Evolutionary conservation across 2,888 invertebrate species (phyloP), one percentile per base, ranked within the genome.

Genomic region (Macropis europaea): DNA sequence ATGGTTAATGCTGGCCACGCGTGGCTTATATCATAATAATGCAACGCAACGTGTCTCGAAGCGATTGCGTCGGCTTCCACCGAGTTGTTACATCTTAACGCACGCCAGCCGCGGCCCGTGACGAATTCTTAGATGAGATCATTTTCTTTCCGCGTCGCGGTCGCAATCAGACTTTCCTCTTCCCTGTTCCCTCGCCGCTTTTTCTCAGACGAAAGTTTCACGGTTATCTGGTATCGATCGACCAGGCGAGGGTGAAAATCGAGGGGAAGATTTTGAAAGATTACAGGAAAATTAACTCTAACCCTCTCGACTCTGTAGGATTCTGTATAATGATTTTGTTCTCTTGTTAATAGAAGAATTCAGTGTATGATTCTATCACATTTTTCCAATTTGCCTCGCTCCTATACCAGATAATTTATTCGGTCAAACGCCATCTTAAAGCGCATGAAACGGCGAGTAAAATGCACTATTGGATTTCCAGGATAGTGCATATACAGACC

Each of bases 1-100:
- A 68, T 68, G 74, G 70, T 76, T 73, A 70, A 77, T 80, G 74
- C 71, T 56, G 61, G 56, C 80, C 73, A 76, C 79, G 77, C 72
- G 81, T 72, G 71, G 68, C 78, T 84, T 84, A 83, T 84, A 84
- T 85, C 83, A 79, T 85, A 82, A 84, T 82, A 81, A 82, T 59
- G 69, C 75, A 76, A 78, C 54, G 66, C 62, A 78, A 78, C 77
- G 19, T 74, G 67, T 59, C 71, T 63, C 52, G 59, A 59, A 67
- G 70, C 59, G 48, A 52, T 60, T 54, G 64, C 71, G 38, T 40
- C n/a, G n/a, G 72, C 54, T 48, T 64, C 61, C 61, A 42, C n/a
- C 63, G 40, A 22, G 45, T 57, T 60, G 52, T 56, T 56, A 53
- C 13, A 45, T 53, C 60, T 67, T 57, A 28, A 50, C 67, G 47